These are phyloP conservation scores for Eupithecia exiguata DNA, from an alignment of 2,888 invertebrate species.

Conservation along the genomic window DNA sequence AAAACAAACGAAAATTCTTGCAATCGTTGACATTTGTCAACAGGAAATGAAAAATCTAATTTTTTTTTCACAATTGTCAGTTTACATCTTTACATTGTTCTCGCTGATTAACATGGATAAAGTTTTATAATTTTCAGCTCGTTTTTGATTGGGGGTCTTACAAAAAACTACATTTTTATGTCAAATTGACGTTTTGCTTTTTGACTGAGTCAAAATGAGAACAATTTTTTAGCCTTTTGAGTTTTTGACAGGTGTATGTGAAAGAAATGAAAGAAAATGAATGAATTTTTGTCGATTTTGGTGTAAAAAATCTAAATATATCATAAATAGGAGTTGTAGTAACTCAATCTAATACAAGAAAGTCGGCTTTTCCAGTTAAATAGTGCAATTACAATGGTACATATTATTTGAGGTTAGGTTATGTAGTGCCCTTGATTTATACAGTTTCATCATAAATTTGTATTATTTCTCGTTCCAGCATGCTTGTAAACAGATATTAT, in stretches of 20 bases:
- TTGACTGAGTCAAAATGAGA: not conserved
- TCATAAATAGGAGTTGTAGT: constrained; percentile 27
- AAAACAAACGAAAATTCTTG: constrained; percentile 51
- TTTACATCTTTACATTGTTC: constrained; percentile 37
- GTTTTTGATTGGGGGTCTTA: not conserved
- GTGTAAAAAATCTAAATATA: constrained; percentile 53
- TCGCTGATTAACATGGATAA: not conserved
- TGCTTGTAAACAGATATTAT: constrained; percentile 76
- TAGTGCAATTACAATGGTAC: constrained; percentile 58
- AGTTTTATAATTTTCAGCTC: not conserved
- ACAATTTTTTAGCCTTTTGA: not conserved
- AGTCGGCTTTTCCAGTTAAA: constrained; percentile 15
- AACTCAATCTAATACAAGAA: constrained; percentile 16
- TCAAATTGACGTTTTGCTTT: not conserved
- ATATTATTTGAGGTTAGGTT: constrained; percentile 60
- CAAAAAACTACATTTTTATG: not conserved
- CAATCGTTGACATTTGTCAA: constrained; percentile 47
- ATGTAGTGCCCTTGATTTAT: constrained; percentile 58
- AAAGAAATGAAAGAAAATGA: constrained; percentile 58
- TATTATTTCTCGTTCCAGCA: constrained; percentile 67
- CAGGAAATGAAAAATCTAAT: constrained; percentile 56
- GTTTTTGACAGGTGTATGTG: constrained; percentile 11
- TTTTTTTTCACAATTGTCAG: constrained; percentile 45
- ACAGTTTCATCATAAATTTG: constrained; percentile 24
- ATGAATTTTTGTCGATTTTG: constrained; percentile 61